Evolutionary conservation across 2,888 invertebrate genomes (phyloP), one percentile per base, ranked within the genome.

Genomic region (Monoplex corrugatus): DNA sequence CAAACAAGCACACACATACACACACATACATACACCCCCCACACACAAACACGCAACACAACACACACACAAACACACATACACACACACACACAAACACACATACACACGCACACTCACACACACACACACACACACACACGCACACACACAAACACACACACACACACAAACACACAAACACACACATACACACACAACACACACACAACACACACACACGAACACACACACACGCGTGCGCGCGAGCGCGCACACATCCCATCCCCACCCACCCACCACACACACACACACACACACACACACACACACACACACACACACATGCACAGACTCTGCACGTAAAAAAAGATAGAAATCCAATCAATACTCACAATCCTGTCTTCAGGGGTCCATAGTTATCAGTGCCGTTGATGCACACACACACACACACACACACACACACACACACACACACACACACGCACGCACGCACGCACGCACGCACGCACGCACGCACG

Each of bases 311-410:
- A n/a, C n/a, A 50, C 50, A 8, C 50, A 13, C n/a, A n/a, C n/a
- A n/a, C n/a, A 50, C 35, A 35, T 45, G 13, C 50, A 19, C n/a
- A 43, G 32, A n/a, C 28, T 16, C 2, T 28, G 13, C 28, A 75
- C 19, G 19, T 2, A 80, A 32, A 43, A 87, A n/a, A 13, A 35
- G 19, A 50, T 43, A 68, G 68, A 80, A 83, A 83, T 0, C 45
- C 32, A 1, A 50, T 2, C 1, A 32, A 0, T 13, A 93, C 96
- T 95, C 94, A 96, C 95, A 95, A 94, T 63, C 95, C 95, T 45
- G 95, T 94, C 8, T 94, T 93, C n/a, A 94, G 93, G 3, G 91
- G 90, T 44, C 96, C 96, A 87, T 96, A 96, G 88, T 96, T 94
- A 44, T 94, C 92, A 2, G 94, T 93, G 16, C 93, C 91, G 89